Conservation (phyloP, 2,113 vertebrate species). For the Caracal caracal region DNA sequence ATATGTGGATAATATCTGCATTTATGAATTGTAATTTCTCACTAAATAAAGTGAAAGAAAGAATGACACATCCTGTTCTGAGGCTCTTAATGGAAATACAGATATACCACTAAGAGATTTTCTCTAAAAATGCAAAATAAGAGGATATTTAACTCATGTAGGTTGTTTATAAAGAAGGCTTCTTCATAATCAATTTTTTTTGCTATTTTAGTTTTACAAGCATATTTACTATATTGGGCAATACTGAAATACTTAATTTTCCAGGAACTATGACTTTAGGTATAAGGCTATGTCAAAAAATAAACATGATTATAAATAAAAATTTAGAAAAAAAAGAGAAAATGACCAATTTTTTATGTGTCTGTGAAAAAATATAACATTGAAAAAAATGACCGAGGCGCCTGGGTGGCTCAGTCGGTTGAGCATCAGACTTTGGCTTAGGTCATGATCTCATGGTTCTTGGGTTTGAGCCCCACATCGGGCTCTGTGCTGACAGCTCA, state of each 20-base stretch:
- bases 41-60: not conserved
- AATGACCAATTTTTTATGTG: not conserved
- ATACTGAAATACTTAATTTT: slow-evolving; percentile 6
- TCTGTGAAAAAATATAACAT: not conserved
- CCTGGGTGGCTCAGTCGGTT: too few species aligned
- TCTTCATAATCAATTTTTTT: not conserved
- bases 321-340: not conserved
- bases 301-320: not conserved
- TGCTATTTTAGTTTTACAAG: not conserved
- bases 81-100: not conserved
- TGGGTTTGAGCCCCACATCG: too few species aligned
- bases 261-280: not conserved
- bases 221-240: not conserved
- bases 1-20: not conserved
- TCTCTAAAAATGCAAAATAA: not conserved
- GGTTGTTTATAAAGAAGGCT: not conserved
- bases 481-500: too few species aligned
- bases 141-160: not conserved
- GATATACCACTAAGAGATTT: not conserved
- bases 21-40: not conserved
- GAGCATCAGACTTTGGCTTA: too few species aligned
- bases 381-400: not conserved
- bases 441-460: too few species aligned
- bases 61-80: not conserved
- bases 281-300: not conserved